Evolutionary conservation across 2,113 vertebrate genomes (phyloP).

Genomic region (Leuciscus idus): DNA sequence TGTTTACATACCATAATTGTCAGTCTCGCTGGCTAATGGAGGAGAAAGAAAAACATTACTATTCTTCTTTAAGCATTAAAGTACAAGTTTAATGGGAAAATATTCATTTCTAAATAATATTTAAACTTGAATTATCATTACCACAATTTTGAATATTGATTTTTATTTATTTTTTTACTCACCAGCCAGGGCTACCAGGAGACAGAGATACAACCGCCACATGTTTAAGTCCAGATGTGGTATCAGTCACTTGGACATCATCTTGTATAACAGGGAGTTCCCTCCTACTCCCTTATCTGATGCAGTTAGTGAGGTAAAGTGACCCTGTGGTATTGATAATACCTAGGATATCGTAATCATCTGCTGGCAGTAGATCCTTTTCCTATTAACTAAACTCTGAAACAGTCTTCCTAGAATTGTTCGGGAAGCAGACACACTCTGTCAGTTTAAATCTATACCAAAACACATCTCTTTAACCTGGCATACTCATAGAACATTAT

Average conservation of each 20-base stretch:
- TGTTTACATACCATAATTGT: conserved; percentile 73
- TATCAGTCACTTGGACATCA: conserved; percentile 20
- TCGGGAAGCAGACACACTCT: too few relatives aligned
- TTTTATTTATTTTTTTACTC: conserved; percentile 52
- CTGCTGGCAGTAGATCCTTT: too few relatives aligned
- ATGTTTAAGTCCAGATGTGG: conserved; percentile 64
- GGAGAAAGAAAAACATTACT: conserved; percentile 11
- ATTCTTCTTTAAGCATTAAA: neutral
- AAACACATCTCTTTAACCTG: too few relatives aligned
- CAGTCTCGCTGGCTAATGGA: conserved; percentile 68
- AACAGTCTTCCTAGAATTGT: too few relatives aligned
- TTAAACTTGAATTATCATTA: neutral
- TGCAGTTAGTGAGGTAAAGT: conserved; percentile 19
- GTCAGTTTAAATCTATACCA: too few relatives aligned
- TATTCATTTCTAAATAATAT: neutral
- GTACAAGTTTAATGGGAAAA: neutral
- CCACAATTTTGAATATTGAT: too few relatives aligned
- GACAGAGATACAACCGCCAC: conserved; percentile 66
- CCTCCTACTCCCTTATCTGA: conserved; percentile 36
- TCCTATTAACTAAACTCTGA: too few relatives aligned
- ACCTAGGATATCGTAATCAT: too few relatives aligned
- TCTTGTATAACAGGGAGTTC: conserved; percentile 63
- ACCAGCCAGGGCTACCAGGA: conserved; percentile 72
- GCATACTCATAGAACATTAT: too few relatives aligned
- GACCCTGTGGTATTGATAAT: neutral